phyloP scores from a whole-genome alignment of 53 echinoderm and acorn worm species.

The Apostichopus leukothele region DNA sequence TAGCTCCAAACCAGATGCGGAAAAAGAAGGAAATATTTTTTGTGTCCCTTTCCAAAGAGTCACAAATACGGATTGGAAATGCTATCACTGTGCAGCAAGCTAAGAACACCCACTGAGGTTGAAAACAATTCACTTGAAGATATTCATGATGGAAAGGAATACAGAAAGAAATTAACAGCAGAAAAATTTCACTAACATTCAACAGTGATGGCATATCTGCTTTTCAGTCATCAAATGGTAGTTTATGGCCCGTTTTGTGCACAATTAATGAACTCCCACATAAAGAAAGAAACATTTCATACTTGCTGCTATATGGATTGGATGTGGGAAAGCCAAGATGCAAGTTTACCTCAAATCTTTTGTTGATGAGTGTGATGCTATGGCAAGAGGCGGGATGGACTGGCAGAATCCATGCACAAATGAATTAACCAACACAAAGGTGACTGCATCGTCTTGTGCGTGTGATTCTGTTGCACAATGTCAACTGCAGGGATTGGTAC shows the following conservation, averaged over 20 bases:
- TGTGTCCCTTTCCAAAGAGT: conserved; percentile 14
- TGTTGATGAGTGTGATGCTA: conserved; percentile 45
- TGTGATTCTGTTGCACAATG: conserved; percentile 57
- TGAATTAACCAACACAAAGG: neutral
- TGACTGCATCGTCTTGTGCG: conserved; percentile 34
- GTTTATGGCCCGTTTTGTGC: conserved; percentile 51
- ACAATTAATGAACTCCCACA: conserved; percentile 54
- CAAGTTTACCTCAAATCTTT: conserved; percentile 49
- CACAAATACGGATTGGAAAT: neutral
- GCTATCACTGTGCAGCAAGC: neutral
- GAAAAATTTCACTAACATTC: conserved; percentile 27
- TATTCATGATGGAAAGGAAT: conserved; percentile 45
- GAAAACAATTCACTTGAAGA: neutral
- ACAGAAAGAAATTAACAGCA: neutral
- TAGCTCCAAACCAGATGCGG: neutral
- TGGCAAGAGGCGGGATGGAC: conserved; percentile 42
- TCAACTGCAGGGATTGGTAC: conserved; percentile 41
- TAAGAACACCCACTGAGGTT: neutral
- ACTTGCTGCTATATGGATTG: conserved; percentile 61
- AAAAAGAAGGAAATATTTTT: conserved; percentile 48
- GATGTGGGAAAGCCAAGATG: conserved; percentile 53
- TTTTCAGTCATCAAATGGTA: conserved; percentile 41
- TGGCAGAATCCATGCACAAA: conserved; percentile 41
- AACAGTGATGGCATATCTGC: conserved; percentile 50
- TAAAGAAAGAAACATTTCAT: conserved; percentile 45